phyloP scores from a whole-genome alignment of 2,113 vertebrate species.

The Felis chaus region DNA sequence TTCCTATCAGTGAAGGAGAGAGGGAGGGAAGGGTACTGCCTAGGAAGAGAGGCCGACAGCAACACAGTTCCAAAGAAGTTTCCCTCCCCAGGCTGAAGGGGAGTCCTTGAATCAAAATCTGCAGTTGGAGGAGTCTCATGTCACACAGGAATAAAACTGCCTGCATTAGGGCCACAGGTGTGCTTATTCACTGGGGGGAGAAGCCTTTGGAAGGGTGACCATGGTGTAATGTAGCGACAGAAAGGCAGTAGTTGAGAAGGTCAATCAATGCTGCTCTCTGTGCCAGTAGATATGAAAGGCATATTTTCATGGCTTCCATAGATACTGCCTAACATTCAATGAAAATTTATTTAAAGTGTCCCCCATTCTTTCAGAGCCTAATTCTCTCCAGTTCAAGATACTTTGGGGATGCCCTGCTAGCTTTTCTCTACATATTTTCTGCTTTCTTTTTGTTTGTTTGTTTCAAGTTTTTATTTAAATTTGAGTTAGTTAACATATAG shows the following conservation, averaged over 20 bases:
- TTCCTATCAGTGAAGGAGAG: neutral
- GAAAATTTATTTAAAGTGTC: neutral
- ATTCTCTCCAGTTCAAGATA: neutral
- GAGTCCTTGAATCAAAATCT: neutral
- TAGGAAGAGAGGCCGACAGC: neutral
- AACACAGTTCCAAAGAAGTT: neutral
- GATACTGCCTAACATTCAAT: neutral
- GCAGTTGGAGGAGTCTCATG: neutral
- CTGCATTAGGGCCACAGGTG: neutral
- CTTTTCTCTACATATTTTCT: neutral
- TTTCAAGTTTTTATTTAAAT: too few relatives aligned
- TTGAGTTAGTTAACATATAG: too few relatives aligned
- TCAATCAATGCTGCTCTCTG: neutral
- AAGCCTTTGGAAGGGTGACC: neutral
- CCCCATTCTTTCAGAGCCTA: neutral
- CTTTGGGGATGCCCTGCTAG: neutral
- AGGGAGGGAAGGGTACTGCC: neutral
- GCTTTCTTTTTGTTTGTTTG: neutral
- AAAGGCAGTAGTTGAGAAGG: neutral
- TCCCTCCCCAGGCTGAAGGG: neutral
- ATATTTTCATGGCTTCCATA: neutral
- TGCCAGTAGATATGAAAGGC: neutral
- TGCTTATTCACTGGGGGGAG: accelerated
- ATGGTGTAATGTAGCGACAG: too few relatives aligned
- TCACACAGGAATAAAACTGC: too few relatives aligned